phyloP scores from a whole-genome alignment of 1,140 invertebrate species.

The Leucophenga varia region DNA sequence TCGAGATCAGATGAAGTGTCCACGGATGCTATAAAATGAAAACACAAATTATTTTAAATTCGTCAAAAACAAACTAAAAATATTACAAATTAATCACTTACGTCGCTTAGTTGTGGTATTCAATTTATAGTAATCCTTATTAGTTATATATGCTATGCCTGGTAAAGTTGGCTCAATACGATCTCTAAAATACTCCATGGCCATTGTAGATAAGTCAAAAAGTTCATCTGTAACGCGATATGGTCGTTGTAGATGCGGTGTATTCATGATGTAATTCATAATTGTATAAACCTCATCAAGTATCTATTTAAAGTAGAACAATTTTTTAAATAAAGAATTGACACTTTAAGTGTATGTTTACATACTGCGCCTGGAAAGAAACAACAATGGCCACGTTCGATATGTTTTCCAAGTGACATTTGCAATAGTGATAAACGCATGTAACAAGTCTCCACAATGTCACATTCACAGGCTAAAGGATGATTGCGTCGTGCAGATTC shows the following conservation, averaged over 20 bases:
- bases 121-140: slow-evolving; percentile 68
- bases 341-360: slow-evolving; percentile 12
- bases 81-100: slow-evolving; percentile 14
- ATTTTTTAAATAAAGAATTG: not conserved
- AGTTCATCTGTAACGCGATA: slow-evolving; percentile 88
- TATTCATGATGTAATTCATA: slow-evolving; percentile 78
- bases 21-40: slow-evolving; percentile 25
- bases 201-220: slow-evolving; percentile 90
- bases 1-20: slow-evolving; percentile 43
- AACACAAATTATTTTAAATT: not conserved
- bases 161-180: slow-evolving; percentile 83
- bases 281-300: slow-evolving; percentile 77
- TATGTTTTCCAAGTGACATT: slow-evolving; percentile 90
- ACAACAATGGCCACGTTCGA: slow-evolving; percentile 85
- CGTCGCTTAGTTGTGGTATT: slow-evolving; percentile 43
- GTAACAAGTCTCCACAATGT: slow-evolving; percentile 86
- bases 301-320: slow-evolving; percentile 56
- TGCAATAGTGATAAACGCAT: slow-evolving; percentile 83
- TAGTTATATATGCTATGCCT: slow-evolving; percentile 84
- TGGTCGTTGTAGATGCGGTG: slow-evolving; percentile 75
- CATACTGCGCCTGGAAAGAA: slow-evolving; percentile 87
- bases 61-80: not conserved
- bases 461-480: slow-evolving; percentile 80
- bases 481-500: slow-evolving; percentile 83
- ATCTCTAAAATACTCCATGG: slow-evolving; percentile 92